Base-by-base conservation (phyloP, 23 tunicate genomes). In the Oikopleura dioica region DNA sequence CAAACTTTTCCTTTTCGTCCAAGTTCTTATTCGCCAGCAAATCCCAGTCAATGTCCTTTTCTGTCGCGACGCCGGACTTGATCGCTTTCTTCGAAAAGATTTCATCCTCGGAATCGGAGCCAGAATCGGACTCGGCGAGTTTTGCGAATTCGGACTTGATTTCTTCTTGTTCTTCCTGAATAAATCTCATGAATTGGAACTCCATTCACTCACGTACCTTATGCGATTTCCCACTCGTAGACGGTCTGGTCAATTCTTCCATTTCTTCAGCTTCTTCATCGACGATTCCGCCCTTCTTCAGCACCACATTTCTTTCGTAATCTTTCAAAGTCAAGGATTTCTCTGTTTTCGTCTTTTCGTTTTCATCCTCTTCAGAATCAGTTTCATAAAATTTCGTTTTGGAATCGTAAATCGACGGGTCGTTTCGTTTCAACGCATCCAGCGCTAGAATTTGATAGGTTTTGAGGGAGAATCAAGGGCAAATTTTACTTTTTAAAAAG, bases 301-400 rank as follows among this genome's bases (percentile, higher is more conserved):
- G 26, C 16, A 63, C 33, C 16, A 63, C 72, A 16, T 63, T 63
- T 28, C 33, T 28, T 2, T 63, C 72, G 33, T 63, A 63, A 28
- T 63, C 72, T 63, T 63, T 63, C 26, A 63, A 63, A 23, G 72
- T 63, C 72, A 63, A 12, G 2, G 72, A 28, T 63, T 63, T 63
- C 29, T 63, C 33, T 63, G 16, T 63, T 28, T 23, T 28, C 5
- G 4, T 28, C 5, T 24, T 24, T 2, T 23, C 26, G 26, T 2
- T 63, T 63, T 63, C 33, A 2, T 63, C 72, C 4, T 63, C 72
- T 44, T 44, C 55, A 21, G 16, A 9, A 9, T 44, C 55, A 2
- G 30, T 28, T 28, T 24, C 30, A 28, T 63, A 63, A 63, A 63
- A 63, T 23, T 63, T 63, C 2, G 33, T 28, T 4, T 63, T 31